These are phyloP conservation scores for Sminthurides bifidus DNA, from an alignment of 1,140 invertebrate genomes.

Conservation along the genomic window DNA sequence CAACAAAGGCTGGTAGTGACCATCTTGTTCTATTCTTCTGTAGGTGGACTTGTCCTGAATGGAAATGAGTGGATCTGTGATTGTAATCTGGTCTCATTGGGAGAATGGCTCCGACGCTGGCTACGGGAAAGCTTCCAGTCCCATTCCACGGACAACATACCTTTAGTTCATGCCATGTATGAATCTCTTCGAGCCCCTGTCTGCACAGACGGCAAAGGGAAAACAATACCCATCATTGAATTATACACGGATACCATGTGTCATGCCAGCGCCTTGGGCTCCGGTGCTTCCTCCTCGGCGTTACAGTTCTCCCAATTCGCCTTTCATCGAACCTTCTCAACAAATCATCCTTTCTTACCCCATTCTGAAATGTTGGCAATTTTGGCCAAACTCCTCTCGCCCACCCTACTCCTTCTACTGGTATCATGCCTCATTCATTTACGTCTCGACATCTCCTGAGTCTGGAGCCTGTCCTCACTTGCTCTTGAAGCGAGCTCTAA, in stretches of 20 bases:
- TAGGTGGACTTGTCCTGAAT: conserved; percentile 68
- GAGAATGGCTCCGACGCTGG: conserved; percentile 75
- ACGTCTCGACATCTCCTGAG: no score
- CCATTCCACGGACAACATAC: conserved; percentile 46
- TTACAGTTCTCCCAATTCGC: neutral
- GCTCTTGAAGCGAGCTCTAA: no score
- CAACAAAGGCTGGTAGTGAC: neutral
- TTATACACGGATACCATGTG: conserved; percentile 61
- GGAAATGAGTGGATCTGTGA: conserved; percentile 75
- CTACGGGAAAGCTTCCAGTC: conserved; percentile 61
- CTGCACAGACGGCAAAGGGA: conserved; percentile 50
- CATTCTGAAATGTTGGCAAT: neutral
- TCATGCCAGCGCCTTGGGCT: conserved; percentile 57
- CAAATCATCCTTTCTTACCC: neutral
- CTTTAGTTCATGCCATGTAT: conserved; percentile 41
- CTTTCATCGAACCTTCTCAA: neutral
- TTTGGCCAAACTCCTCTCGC: no score
- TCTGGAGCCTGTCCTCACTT: no score
- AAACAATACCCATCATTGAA: conserved; percentile 51
- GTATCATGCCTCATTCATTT: no score
- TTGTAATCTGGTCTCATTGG: conserved; percentile 76
- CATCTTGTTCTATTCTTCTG: conserved; percentile 7
- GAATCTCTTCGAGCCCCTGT: conserved; percentile 43
- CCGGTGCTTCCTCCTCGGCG: conserved; percentile 6
- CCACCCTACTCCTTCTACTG: no score